phyloP scores from a whole-genome alignment of 2,113 vertebrate species.

The Vulpes lagopus region DNA sequence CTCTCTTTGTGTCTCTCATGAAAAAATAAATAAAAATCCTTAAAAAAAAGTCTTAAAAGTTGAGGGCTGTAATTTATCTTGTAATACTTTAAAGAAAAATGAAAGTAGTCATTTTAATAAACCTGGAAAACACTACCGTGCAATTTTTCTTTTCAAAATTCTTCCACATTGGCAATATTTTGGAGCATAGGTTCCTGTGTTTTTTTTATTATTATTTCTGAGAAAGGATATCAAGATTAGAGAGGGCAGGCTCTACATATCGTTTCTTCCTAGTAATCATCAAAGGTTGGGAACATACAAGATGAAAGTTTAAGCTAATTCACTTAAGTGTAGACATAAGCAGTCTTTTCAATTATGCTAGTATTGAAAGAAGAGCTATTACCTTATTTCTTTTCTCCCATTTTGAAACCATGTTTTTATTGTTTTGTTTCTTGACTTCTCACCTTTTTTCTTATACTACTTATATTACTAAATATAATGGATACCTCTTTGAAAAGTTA shows the following conservation, averaged over 20 bases:
- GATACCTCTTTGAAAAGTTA: not conserved
- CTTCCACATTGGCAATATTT: not conserved
- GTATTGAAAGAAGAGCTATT: not conserved
- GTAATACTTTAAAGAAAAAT: not conserved
- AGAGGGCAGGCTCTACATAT: not conserved
- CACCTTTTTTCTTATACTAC: not conserved
- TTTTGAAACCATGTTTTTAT: conserved; percentile 30
- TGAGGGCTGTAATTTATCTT: not conserved
- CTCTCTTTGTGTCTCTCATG: no score
- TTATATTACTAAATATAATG: not conserved
- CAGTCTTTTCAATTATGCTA: not conserved
- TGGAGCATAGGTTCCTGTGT: not conserved
- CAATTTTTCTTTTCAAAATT: not conserved
- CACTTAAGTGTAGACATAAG: not conserved
- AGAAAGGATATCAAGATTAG: not conserved
- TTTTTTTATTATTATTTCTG: not conserved
- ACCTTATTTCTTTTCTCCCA: not conserved
- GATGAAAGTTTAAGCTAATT: not conserved
- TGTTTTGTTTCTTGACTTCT: conserved; percentile 17
- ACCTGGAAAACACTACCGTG: not conserved
- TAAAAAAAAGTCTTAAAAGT: not conserved
- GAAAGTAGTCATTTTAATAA: not conserved
- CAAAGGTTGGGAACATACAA: not conserved
- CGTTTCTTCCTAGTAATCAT: not conserved
- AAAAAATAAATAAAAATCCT: no score